These are phyloP conservation scores for Notospermus geniculatus DNA, from an alignment of 1,140 invertebrate species.

Conservation along the genomic window DNA sequence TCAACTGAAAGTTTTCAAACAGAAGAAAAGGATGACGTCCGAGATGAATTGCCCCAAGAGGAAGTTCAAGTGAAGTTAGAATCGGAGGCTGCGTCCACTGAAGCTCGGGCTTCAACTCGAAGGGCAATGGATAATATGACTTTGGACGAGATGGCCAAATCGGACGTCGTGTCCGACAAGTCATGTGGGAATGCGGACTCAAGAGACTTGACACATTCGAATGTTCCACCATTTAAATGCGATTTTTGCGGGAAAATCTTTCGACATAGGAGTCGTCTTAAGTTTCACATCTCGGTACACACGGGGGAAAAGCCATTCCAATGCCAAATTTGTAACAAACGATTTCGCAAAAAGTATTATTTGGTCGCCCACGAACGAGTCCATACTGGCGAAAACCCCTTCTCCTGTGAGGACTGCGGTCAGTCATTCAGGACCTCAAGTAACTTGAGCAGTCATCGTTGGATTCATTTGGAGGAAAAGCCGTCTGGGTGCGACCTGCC, in stretches of 20 bases:
- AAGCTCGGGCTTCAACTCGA: no score
- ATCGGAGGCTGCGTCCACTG: no score
- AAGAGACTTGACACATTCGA: neutral
- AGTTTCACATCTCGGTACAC: slow-evolving; percentile 70
- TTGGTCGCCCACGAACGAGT: slow-evolving; percentile 84
- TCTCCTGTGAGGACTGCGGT: slow-evolving; percentile 74
- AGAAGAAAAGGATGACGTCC: no score
- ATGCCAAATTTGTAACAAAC: slow-evolving; percentile 82
- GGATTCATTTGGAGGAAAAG: no score
- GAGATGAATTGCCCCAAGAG: no score
- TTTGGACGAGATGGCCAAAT: no score
- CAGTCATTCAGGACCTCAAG: slow-evolving; percentile 68
- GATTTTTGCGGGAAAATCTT: slow-evolving; percentile 50
- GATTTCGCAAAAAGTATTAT: slow-evolving; percentile 84
- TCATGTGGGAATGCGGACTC: no score
- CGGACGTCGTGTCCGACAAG: no score
- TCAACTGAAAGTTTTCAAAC: no score
- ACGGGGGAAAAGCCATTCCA: slow-evolving; percentile 83
- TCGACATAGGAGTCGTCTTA: slow-evolving; percentile 58
- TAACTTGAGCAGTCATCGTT: slow-evolving; percentile 82
- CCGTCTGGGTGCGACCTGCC: no score
- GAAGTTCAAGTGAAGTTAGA: no score
- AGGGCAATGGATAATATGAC: no score
- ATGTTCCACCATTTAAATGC: slow-evolving; percentile 20
- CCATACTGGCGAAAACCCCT: slow-evolving; percentile 85